Evolutionary conservation across 2,797 vertebrate genomes (phyloP), one percentile per base, ranked within the genome.

Genomic region (Hirundo rustica): DNA sequence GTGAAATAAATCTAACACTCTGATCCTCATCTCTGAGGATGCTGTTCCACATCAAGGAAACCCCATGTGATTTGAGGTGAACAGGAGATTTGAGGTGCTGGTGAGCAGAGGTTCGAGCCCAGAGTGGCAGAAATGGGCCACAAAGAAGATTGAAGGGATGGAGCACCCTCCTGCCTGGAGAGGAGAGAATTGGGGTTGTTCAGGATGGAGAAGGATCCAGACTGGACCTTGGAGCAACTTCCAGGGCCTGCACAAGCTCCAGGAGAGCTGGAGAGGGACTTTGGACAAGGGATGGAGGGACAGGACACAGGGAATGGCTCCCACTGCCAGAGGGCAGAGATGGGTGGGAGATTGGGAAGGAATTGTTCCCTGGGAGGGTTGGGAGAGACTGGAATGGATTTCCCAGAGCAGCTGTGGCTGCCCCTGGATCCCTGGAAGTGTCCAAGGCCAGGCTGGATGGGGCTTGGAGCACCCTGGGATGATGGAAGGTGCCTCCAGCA

Each of bases 271-370:
- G 3, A 64, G n/a, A 45, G 15, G n/a, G 17, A 9, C 3, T 51
- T 1, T 0, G 36, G 23, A 38, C 23, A 45, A 21, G 8, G 23
- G 1, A 4, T 64, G 64, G 50, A 70, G 44, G 2, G n/a, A 45
- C 16, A 76, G 78, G 5, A 40, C 57, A n/a, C 7, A 7, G 50
- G 29, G 65, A 76, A 45, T 58, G 51, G 27, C 5, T 55, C 6
- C 2, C 4, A 57, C 0, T 45, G 50, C 10, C 38, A 45, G 5
- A 83, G 29, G 29, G 29, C 3, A 64, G 44, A 12, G 25, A 0
- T 30, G 2, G 44, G 2, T 51, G 79, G 44, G 17, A 51, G 1
- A 0, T 4, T 16, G n/a, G 51, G 38, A 1, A 34, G 38, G 4
- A 64, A 64, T 58, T 26, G 0, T 1, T 45, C 8, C 7, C 40